Conservation (phyloP, 2,113 vertebrate genomes). For the Notarius quadriscutis region DNA sequence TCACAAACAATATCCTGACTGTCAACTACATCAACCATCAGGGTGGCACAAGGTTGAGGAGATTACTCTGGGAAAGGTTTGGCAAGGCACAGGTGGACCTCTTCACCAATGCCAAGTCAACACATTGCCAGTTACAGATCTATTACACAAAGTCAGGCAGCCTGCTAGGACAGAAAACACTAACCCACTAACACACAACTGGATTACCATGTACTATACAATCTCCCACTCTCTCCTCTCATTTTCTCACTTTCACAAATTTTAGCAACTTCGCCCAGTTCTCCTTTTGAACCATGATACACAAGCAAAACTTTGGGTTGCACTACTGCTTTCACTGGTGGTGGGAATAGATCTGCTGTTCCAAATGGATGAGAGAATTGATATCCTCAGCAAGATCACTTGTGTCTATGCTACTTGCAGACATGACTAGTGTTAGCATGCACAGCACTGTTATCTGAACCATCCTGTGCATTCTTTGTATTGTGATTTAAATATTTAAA, state of each 20-base stretch:
- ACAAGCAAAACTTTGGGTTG: background rate
- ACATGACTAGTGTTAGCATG: background rate
- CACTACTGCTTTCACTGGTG: background rate
- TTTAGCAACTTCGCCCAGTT: background rate
- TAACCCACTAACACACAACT: too few species aligned
- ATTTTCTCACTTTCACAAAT: background rate
- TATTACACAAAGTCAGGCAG: background rate
- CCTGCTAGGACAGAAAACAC: background rate
- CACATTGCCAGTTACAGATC: background rate
- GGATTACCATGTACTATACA: background rate
- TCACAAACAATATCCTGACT: background rate
- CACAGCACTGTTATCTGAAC: background rate
- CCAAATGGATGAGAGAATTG: background rate
- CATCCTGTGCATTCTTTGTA: background rate
- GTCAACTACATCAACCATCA: background rate
- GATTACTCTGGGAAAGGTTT: background rate
- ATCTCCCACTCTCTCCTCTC: background rate
- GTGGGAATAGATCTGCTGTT: background rate
- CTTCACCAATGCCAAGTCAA: background rate
- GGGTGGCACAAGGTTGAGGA: background rate
- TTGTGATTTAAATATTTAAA: background rate
- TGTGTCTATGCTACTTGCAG: background rate
- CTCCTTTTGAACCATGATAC: background rate
- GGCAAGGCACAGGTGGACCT: background rate
- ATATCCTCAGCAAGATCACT: background rate